Evolutionary conservation across 1,140 invertebrate genomes (phyloP).

Genomic region (Camponotus floridanus): DNA sequence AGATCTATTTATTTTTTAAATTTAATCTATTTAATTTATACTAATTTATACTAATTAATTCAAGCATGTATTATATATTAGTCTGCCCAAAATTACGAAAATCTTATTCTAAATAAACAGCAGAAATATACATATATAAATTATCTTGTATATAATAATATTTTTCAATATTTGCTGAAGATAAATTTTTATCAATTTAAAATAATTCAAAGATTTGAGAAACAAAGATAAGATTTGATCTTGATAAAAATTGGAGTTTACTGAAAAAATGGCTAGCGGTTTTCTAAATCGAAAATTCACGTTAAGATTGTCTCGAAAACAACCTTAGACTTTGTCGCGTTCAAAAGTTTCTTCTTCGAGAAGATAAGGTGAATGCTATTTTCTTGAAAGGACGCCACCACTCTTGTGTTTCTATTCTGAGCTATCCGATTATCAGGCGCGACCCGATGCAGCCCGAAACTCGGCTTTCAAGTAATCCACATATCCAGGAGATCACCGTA

Average conservation of each 20-base stretch:
- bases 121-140: not conserved
- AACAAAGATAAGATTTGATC: not conserved
- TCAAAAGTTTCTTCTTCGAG: not conserved
- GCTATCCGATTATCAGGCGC: not conserved
- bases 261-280: not conserved
- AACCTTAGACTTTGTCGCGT: not conserved
- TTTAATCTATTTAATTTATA: not conserved
- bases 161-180: not conserved
- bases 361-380: not conserved
- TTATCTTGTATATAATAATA: not conserved
- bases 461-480: constrained; percentile 21
- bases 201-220: not conserved
- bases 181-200: constrained; percentile 13
- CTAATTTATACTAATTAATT: not conserved
- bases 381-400: not conserved
- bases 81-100: not conserved
- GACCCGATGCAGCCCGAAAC: not conserved
- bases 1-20: not conserved
- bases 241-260: not conserved
- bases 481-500: not conserved
- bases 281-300: not conserved
- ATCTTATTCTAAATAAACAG: constrained; percentile 6
- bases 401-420: not conserved
- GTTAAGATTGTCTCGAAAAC: not conserved
- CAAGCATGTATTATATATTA: not conserved